Percentiles rank a stretch among this genome's conserved stretches.
These are phyloP conservation scores for Lophochroa leadbeateri DNA, from an alignment of 2,113 vertebrate genomes.

Conservation along the genomic window DNA sequence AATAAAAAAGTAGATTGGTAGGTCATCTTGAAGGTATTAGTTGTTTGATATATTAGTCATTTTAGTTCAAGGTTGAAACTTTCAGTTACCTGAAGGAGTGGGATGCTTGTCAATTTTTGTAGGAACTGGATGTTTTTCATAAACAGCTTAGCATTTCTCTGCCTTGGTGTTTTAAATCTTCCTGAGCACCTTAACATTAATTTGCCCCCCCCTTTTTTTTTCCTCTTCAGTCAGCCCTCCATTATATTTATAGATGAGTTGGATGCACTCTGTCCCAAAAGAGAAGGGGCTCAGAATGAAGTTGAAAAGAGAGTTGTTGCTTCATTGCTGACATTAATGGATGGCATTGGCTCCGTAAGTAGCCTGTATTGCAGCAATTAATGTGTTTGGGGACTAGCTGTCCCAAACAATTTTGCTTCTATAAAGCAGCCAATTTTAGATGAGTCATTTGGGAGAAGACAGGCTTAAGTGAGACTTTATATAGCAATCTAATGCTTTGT, in stretches of 20 bases:
- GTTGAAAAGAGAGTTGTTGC: constrained; percentile 95
- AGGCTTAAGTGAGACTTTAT: not conserved
- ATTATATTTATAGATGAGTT: constrained; percentile 98
- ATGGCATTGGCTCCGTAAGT: constrained; percentile 93
- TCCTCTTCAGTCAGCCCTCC: constrained; percentile 79
- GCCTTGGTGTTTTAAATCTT: not conserved
- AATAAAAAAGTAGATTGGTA: not conserved
- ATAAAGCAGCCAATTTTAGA: not conserved
- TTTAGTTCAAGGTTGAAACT: not conserved
- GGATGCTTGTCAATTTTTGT: not conserved
- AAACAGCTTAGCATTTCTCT: not conserved
- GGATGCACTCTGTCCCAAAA: constrained; percentile 92
- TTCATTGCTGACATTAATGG: constrained; percentile 94
- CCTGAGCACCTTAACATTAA: not conserved
- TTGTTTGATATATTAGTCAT: not conserved
- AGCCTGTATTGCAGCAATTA: not conserved
- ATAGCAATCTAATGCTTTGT: not conserved
- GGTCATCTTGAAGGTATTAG: not conserved
- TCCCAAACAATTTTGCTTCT: not conserved
- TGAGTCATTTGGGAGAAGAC: not conserved
- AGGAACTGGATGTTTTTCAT: not conserved
- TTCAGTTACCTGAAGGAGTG: not conserved
- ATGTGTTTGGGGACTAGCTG: not conserved
- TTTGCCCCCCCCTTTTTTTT: not conserved
- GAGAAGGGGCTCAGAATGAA: constrained; percentile 94